Percentiles rank a stretch among this genome's conserved stretches.
Evolutionary conservation across 2,113 vertebrate species (phyloP).

Genomic region (Hiodon tergisus): DNA sequence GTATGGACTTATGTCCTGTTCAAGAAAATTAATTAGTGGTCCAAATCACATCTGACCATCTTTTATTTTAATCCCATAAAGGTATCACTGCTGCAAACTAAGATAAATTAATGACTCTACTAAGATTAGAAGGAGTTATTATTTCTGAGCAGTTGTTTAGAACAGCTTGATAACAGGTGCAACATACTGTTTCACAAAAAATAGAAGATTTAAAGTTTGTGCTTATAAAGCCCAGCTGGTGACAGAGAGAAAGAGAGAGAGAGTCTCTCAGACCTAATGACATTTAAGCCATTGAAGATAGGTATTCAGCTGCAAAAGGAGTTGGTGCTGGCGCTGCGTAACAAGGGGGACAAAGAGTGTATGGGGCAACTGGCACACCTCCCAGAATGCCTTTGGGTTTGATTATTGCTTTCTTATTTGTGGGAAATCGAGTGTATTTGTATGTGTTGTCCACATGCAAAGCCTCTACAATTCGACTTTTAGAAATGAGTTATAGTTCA

Average conservation of each 20-base stretch:
- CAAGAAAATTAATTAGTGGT: neutral
- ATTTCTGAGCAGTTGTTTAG: too few relatives aligned
- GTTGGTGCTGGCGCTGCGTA: neutral
- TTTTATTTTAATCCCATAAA: conserved; percentile 3
- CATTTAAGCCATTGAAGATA: neutral
- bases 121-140: too few relatives aligned
- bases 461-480: neutral
- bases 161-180: conserved; percentile 1
- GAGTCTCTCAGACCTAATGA: too few relatives aligned
- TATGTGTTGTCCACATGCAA: neutral
- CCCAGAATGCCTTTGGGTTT: neutral
- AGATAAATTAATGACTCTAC: neutral
- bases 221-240: neutral
- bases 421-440: neutral
- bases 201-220: neutral
- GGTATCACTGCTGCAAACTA: neutral
- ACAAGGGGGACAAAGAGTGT: conserved; percentile 4
- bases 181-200: too few relatives aligned
- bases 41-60: neutral
- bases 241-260: neutral
- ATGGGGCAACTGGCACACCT: neutral
- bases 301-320: neutral
- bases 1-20: neutral
- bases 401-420: neutral
- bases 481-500: too few relatives aligned